Base-by-base conservation (phyloP, 2,113 vertebrate genomes). In the Telmatochromis brichardi region DNA sequence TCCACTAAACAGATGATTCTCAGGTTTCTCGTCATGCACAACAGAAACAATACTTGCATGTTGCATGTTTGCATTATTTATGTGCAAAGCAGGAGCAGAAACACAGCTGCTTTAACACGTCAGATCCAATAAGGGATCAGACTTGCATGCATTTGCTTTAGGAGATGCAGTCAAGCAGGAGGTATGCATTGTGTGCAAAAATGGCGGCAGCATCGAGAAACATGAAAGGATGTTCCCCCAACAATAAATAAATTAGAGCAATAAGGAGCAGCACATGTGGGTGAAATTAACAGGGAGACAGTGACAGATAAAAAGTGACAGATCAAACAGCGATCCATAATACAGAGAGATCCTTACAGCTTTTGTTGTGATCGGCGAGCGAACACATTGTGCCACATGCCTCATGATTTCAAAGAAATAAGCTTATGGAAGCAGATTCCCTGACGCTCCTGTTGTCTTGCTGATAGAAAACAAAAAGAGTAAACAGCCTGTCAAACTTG, bases 61-160 rank as follows among this genome's bases (percentile, higher is more conserved):
- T 76, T 7, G 17, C 26, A 10, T 26, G 50, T 26, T 26, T 89
- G 83, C 26, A 82, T 93, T 63, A 90, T 90, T 88, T 54, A 86
- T 80, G 28, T 28, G 60, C 45, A 89, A 82, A 91, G 86, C 21
- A 84, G 88, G 21, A 57, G 57, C 33, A 63, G 40, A 47, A 47
- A 76, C 71, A 76, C 23, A 11, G 71, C 79, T 85, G 86, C 86
- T 89, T 89, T 86, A 81, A 58, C 84, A 79, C 5, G 87, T 89
- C 88, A 73, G n/a, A 50, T 58, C 71, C 54, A 76, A 79, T 90
- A 53, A 89, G 21, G 31, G 21, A 33, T 37, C 21, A 28, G 8
- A 45, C 45, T 63, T 14, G n/a, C 14, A 12, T 40, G 9, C 17
- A 21, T 68, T 60, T n/a, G 51, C 80, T 86, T 33, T 51, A 26